Evolutionary conservation across 2,113 vertebrate genomes (phyloP).

Genomic region (Odocoileus virginianus): DNA sequence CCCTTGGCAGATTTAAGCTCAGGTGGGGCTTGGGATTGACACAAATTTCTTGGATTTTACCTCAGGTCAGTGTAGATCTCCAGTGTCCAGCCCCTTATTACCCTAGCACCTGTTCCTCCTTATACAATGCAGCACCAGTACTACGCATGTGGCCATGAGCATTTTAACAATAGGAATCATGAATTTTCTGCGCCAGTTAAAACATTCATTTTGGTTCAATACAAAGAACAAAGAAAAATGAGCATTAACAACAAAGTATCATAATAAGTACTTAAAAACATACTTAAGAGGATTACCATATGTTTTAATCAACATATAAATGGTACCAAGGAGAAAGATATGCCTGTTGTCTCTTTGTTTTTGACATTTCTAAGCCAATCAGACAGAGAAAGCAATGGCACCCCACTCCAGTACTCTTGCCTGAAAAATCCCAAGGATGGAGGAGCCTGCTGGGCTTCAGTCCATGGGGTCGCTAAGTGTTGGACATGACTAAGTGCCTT

Average conservation of each 20-base stretch:
- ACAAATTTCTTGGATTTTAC: background rate
- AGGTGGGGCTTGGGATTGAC: background rate
- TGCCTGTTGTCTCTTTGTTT: background rate
- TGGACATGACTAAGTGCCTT: background rate
- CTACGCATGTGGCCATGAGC: background rate
- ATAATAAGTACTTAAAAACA: background rate
- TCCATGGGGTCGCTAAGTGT: background rate
- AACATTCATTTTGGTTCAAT: background rate
- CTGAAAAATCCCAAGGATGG: background rate
- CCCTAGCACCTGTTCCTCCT: background rate
- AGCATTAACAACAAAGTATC: background rate
- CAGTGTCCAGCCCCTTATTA: background rate
- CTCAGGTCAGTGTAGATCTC: background rate
- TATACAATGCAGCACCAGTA: background rate
- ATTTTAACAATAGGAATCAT: background rate
- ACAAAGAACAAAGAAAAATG: background rate
- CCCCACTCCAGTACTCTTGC: background rate
- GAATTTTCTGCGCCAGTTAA: background rate
- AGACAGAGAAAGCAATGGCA: background rate
- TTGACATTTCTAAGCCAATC: background rate
- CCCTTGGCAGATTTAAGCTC: constrained; percentile 18
- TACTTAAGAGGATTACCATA: background rate
- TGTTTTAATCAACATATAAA: background rate
- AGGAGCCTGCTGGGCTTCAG: background rate
- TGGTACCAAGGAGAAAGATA: background rate